Evolutionary conservation across 2,888 invertebrate species (phyloP).

Genomic region (Euplagia quadripunctaria): DNA sequence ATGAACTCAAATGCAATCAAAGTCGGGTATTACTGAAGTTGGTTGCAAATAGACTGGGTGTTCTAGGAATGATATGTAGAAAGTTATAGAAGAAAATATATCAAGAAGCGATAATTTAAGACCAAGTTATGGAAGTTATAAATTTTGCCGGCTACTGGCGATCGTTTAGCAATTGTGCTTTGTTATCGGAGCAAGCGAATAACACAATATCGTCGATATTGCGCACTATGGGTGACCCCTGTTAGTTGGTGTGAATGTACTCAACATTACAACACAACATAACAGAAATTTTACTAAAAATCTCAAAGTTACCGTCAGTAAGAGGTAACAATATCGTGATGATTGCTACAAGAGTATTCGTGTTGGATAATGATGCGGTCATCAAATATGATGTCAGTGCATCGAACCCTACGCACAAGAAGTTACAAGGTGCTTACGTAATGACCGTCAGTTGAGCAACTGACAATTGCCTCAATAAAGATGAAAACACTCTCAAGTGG

Average conservation of each 20-base stretch:
- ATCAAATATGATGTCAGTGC: constrained; percentile 66
- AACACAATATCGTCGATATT: constrained; percentile 31
- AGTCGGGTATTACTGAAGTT: constrained; percentile 27
- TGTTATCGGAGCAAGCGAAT: constrained; percentile 48
- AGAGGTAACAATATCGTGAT: constrained; percentile 23
- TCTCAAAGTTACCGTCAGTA: not conserved
- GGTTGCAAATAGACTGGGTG: constrained; percentile 39
- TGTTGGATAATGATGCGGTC: constrained; percentile 40
- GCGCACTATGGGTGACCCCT: constrained; percentile 26
- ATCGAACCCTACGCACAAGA: constrained; percentile 72
- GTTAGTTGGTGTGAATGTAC: constrained; percentile 22
- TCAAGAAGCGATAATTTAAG: constrained; percentile 56
- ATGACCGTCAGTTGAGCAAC: constrained; percentile 75
- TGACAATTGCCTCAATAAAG: constrained; percentile 83
- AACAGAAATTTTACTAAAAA: not conserved
- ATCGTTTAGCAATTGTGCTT: constrained; percentile 55
- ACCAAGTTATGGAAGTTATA: constrained; percentile 60
- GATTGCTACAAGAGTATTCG: constrained; percentile 26
- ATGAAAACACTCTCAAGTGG: constrained; percentile 77
- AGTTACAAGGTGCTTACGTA: constrained; percentile 76
- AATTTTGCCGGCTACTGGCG: constrained; percentile 53
- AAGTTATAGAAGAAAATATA: constrained; percentile 53
- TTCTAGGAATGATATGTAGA: constrained; percentile 48
- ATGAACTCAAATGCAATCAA: constrained; percentile 56
- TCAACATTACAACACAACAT: constrained; percentile 8